Base-by-base conservation (phyloP, 2,888 invertebrate genomes). In the Chalcis sispes region DNA sequence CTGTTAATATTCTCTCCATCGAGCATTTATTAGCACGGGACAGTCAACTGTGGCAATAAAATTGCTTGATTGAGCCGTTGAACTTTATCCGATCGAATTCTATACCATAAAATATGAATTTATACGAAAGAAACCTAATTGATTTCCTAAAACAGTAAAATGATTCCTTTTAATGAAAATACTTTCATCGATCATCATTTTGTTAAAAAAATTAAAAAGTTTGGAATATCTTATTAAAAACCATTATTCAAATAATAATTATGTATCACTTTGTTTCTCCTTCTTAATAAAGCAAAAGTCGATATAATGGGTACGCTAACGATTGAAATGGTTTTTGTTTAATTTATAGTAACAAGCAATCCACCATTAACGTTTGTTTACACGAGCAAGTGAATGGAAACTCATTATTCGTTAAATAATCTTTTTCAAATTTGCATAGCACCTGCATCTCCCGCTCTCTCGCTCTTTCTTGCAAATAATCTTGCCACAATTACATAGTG, bases 1-100 rank as follows among this genome's bases (percentile, higher is more conserved):
- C 27, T 64, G 7, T 48, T 29, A 27, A 27, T 48, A 48, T 50
- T 64, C 15, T 4, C 7, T n/a, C n/a, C 18, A 36, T 52, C 36
- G 27, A 18, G 32, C 1, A 52, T 52, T 66, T 66, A 32, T 40
- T 36, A 54, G 52, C 25, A 54, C 4, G 42, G 29, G 29, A 62
- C 27, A n/a, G 8, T 64, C 50, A 15, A 20, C 69, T 20, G 18
- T 4, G 50, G 56, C 36, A 46, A 70, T 70, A 70, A 70, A 70
- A 61, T 40, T 8, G 50, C 59, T 70, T 70, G 70, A 70, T 70
- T 70, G 70, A 50, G 50, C 70, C 70, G 36, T 25, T 50, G 20
- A 25, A 59, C 25, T 48, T 61, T 25, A 59, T 50, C 70, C 61
- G 59, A 48, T 70, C 48, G 50, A 48, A 61, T 50, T 61, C 59